These are phyloP conservation scores for Ophiothrix spiculata DNA, from an alignment of 35 echinoderm and acorn worm genomes.

Conservation along the genomic window DNA sequence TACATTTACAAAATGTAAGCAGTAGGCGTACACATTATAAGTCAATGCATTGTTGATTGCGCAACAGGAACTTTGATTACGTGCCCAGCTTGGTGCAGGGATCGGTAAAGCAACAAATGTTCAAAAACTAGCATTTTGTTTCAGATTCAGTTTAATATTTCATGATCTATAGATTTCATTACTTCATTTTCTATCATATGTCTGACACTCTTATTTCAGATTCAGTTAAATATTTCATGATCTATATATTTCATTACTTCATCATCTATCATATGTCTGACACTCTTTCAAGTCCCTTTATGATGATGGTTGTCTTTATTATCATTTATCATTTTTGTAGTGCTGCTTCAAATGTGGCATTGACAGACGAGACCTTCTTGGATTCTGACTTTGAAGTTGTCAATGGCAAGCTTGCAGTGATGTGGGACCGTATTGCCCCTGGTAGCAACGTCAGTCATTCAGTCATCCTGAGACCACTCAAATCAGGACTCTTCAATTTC, in stretches of 20 bases:
- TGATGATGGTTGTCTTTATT: neutral
- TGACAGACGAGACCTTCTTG: slow-evolving; percentile 79
- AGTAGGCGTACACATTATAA: no score
- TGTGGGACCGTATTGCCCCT: slow-evolving; percentile 90
- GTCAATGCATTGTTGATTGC: no score
- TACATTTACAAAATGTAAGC: no score
- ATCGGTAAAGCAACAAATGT: no score
- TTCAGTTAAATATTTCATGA: neutral
- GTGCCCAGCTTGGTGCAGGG: neutral
- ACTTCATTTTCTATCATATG: no score
- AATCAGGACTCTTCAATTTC: slow-evolving; percentile 71
- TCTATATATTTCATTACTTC: no score
- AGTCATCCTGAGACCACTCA: slow-evolving; percentile 71
- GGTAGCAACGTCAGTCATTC: slow-evolving; percentile 83
- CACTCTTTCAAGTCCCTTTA: neutral
- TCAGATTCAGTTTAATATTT: no score
- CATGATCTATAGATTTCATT: no score
- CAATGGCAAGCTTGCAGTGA: slow-evolving; percentile 57
- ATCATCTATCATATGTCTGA: neutral
- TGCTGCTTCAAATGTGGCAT: slow-evolving; percentile 76
- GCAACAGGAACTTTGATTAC: no score
- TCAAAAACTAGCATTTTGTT: no score
- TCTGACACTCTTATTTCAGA: no score
- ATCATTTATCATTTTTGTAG: slow-evolving; percentile 27
- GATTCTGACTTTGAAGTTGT: slow-evolving; percentile 56